Evolutionary conservation across 1,140 invertebrate species (phyloP).

Genomic region (Phortica variegata): DNA sequence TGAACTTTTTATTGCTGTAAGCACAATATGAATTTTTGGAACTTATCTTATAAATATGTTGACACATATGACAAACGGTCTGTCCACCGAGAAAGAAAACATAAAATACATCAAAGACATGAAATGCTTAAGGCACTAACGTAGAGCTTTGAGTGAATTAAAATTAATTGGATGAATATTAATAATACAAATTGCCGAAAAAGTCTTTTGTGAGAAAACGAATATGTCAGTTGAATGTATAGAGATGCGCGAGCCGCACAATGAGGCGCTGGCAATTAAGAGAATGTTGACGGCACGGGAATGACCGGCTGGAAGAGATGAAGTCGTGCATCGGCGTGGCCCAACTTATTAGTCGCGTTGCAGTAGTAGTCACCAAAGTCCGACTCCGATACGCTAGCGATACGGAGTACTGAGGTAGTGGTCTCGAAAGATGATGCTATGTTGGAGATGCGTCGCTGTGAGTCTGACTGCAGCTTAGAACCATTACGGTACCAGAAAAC

Average conservation of each 20-base stretch:
- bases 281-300: conserved; percentile 30
- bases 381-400: conserved; percentile 75
- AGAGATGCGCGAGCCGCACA: background rate
- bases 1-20: no score
- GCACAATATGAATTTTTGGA: no score
- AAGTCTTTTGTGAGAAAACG: conserved; percentile 43
- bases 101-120: conserved; percentile 19
- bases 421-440: conserved; percentile 77
- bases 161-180: conserved; percentile 53
- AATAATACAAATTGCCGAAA: conserved; percentile 44
- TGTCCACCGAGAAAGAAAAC: no score
- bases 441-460: conserved; percentile 74
- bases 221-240: no score
- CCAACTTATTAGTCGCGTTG: conserved; percentile 76
- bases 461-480: conserved; percentile 69
- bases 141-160: conserved; percentile 33
- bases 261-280: background rate
- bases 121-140: conserved; percentile 39
- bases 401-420: conserved; percentile 74
- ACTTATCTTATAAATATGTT: no score
- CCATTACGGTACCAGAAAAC: conserved; percentile 76
- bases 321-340: conserved; percentile 65
- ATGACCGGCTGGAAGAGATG: conserved; percentile 64
- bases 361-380: conserved; percentile 78
- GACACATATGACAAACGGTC: no score